Evolutionary conservation across 2,113 vertebrate species (phyloP), one percentile per base, ranked within the genome.

Genomic region (Myiozetetes cayanensis): DNA sequence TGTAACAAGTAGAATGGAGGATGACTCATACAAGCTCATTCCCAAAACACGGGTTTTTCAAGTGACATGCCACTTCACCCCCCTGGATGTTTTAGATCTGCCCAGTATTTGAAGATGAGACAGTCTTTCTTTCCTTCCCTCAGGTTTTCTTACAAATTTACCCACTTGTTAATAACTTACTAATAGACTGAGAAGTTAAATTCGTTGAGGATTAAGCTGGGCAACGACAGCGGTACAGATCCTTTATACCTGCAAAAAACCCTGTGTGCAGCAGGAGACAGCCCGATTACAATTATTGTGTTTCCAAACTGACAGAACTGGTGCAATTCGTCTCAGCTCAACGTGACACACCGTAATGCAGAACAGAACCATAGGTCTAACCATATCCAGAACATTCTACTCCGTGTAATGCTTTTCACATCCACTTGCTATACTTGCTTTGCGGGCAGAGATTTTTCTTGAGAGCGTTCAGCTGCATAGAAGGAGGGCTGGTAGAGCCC

Each of bases 401-500:
- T 88, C 94, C 85, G 19, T 35, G 68, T 77, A 56, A 91, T 46
- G 73, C 68, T 72, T 30, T 72, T 77, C 70, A 95, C 73, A 83
- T 90, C 87, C 92, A 85, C 85, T 90, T 66, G 89, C 94, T 89
- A 49, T 47, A 62, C 93, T 37, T 68, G 89, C 93, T 89, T 59
- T 33, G 87, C 1, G 62, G 95, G 70, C 94, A 96, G 92, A 65
- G 87, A 85, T 47, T 66, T 95, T 95, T 93, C 78, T 65, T 50
- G 84, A 93, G 94, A 31, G 89, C 31, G 5, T 19, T 66, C 80
- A 90, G 96, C 97, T 97, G 97, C 97, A 96, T 94, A 97, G 98
- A 81, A 88, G 72, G 22, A 59, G 89, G 96, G 92, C 96, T 78
- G 70, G 22, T 2, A 13, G 25, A 93, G 96, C 96, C 97, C 90